phyloP scores from a whole-genome alignment of 2,113 vertebrate genomes.

The Mormoops blainvillei region DNA sequence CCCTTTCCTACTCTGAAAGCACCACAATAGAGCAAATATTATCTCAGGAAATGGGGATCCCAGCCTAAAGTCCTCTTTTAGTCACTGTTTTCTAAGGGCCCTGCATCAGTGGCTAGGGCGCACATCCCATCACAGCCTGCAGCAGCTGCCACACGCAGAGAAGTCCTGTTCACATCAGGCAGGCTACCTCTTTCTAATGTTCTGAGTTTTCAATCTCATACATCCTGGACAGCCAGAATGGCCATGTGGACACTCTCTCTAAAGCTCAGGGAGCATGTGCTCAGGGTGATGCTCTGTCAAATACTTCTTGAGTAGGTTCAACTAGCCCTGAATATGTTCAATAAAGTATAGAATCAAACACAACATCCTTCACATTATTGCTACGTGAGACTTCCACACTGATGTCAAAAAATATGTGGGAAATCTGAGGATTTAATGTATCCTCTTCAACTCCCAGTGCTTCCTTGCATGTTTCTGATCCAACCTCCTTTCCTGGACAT shows the following conservation, averaged over 20 bases:
- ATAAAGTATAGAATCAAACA: background rate
- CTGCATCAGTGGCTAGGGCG: background rate
- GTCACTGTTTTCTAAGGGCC: background rate
- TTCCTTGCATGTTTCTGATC: background rate
- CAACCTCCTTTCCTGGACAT: background rate
- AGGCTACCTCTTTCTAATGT: background rate
- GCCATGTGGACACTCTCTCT: background rate
- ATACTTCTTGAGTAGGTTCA: background rate
- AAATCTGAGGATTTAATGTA: background rate
- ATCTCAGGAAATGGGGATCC: background rate
- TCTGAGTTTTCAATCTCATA: background rate
- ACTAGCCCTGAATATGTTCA: background rate
- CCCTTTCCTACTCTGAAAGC: background rate
- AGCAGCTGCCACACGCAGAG: background rate
- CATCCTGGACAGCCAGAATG: background rate
- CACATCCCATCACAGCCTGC: background rate
- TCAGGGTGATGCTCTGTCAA: background rate
- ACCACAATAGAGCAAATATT: background rate
- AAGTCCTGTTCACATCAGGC: background rate
- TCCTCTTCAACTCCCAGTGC: background rate
- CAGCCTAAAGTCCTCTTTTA: background rate
- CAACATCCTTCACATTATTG: background rate
- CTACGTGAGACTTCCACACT: background rate
- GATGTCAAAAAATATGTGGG: background rate
- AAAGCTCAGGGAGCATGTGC: background rate